These are phyloP conservation scores for Cheilosia vulpina DNA, from an alignment of 2,888 invertebrate genomes.

Conservation along the genomic window DNA sequence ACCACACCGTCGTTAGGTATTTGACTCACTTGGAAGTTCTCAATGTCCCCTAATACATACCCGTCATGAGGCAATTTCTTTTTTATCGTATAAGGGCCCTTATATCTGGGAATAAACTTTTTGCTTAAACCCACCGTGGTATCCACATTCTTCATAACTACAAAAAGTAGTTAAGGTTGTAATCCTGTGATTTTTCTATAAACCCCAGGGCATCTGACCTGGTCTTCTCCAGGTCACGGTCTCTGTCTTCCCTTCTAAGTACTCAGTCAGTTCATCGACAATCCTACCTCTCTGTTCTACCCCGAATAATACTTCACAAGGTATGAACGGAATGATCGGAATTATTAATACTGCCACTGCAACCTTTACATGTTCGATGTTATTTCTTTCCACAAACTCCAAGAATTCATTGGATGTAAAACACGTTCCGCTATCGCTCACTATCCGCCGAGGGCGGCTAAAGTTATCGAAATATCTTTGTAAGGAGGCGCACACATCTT, in stretches of 20 bases:
- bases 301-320: slow-evolving; percentile 25
- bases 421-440: slow-evolving; percentile 32
- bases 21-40: slow-evolving; percentile 5
- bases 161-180: slow-evolving; percentile 12
- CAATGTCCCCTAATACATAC: slow-evolving; percentile 17
- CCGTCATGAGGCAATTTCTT: slow-evolving; percentile 24
- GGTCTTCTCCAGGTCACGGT: not conserved
- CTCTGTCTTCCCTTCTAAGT: not conserved
- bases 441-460: slow-evolving; percentile 32
- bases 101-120: not conserved
- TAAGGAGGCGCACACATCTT: slow-evolving; percentile 21
- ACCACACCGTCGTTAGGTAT: not conserved
- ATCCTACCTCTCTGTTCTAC: slow-evolving; percentile 34
- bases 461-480: slow-evolving; percentile 30
- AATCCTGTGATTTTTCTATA: not conserved
- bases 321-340: not conserved
- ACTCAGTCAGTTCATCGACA: slow-evolving; percentile 15
- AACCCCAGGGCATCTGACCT: not conserved
- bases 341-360: slow-evolving; percentile 16
- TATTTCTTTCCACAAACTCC: slow-evolving; percentile 10
- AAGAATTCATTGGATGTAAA: slow-evolving; percentile 44
- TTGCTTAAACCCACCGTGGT: not conserved
- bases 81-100: slow-evolving; percentile 1
- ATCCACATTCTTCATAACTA: slow-evolving; percentile 5
- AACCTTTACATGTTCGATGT: slow-evolving; percentile 51